Conservation (phyloP, 2,888 invertebrate species). For the Ormyrus nitidulus region DNA sequence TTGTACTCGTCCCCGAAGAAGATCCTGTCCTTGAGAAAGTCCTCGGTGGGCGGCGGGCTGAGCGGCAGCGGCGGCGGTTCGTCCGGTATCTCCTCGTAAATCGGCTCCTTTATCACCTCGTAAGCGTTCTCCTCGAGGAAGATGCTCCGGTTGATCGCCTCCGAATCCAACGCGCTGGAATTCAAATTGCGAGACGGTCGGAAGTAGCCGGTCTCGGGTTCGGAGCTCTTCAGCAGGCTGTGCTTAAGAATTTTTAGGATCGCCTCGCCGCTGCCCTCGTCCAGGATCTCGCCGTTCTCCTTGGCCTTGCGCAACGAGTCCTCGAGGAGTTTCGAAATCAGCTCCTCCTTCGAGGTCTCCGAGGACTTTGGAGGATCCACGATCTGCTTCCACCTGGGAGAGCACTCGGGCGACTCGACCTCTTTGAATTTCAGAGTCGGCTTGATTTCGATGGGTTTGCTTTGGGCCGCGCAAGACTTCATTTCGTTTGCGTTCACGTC, state of each 20-base stretch:
- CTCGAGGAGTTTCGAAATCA: slow-evolving; percentile 71
- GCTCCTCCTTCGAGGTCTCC: slow-evolving; percentile 66
- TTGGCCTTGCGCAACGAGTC: slow-evolving; percentile 71
- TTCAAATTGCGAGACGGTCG: slow-evolving; percentile 66
- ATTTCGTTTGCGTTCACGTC: slow-evolving; percentile 29
- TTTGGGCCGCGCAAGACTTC: neutral
- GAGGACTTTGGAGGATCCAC: slow-evolving; percentile 15
- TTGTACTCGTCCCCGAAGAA: slow-evolving; percentile 76
- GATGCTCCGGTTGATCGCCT: slow-evolving; percentile 67
- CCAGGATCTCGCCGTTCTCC: slow-evolving; percentile 70
- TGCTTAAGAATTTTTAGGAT: slow-evolving; percentile 72
- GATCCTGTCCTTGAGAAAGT: slow-evolving; percentile 82
- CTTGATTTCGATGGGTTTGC: slow-evolving; percentile 43
- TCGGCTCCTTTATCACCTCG: slow-evolving; percentile 75
- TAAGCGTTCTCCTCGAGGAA: slow-evolving; percentile 74
- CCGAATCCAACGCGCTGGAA: slow-evolving; percentile 65
- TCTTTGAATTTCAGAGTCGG: slow-evolving; percentile 11
- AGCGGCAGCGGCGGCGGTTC: slow-evolving; percentile 83
- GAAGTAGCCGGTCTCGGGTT: slow-evolving; percentile 66
- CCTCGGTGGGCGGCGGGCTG: slow-evolving; percentile 84
- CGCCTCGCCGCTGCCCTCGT: slow-evolving; percentile 71
- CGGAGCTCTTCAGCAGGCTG: slow-evolving; percentile 69
- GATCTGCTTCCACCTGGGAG: slow-evolving; percentile 41
- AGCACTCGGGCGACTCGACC: slow-evolving; percentile 29
- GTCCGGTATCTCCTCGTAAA: slow-evolving; percentile 76